Conservation (phyloP, 1,140 invertebrate genomes). For the Diabrotica virgifera region DNA sequence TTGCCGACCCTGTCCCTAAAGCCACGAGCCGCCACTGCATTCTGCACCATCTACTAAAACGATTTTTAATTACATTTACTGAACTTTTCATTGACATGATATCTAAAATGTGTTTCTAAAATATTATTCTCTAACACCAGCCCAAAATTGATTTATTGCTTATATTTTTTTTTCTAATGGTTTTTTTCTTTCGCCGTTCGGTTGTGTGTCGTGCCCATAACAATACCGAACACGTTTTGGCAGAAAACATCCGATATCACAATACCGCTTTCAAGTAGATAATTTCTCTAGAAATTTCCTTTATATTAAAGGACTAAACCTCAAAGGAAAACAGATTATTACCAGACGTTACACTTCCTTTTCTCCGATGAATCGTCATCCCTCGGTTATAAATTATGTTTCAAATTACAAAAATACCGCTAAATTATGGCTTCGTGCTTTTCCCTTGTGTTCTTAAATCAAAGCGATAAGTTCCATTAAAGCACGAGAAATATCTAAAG, state of each 20-base stretch:
- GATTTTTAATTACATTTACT: too few relatives aligned
- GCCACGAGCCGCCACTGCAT: too few relatives aligned
- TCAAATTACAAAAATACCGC: slow-evolving; percentile 1
- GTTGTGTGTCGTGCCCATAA: too few relatives aligned
- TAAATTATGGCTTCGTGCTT: background rate
- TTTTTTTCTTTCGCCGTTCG: too few relatives aligned
- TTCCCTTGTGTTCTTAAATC: slow-evolving; percentile 1
- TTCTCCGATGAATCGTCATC: background rate
- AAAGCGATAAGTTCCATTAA: background rate
- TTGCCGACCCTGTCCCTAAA: too few relatives aligned
- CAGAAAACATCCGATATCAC: background rate
- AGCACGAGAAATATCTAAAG: background rate
- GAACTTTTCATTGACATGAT: too few relatives aligned
- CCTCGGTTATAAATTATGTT: slow-evolving; percentile 2
- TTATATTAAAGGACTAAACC: slow-evolving; percentile 1
- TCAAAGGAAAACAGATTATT: slow-evolving; percentile 1
- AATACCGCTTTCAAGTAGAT: background rate
- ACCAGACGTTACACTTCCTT: slow-evolving; percentile 1
- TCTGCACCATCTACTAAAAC: too few relatives aligned
- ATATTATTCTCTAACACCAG: too few relatives aligned
- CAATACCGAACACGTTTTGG: background rate
- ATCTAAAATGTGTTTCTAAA: too few relatives aligned
- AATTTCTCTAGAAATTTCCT: background rate
- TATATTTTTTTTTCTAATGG: too few relatives aligned
- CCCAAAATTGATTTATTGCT: too few relatives aligned